phyloP scores from a whole-genome alignment of 1,140 invertebrate species.

The Drosophila pseudoobscura region DNA sequence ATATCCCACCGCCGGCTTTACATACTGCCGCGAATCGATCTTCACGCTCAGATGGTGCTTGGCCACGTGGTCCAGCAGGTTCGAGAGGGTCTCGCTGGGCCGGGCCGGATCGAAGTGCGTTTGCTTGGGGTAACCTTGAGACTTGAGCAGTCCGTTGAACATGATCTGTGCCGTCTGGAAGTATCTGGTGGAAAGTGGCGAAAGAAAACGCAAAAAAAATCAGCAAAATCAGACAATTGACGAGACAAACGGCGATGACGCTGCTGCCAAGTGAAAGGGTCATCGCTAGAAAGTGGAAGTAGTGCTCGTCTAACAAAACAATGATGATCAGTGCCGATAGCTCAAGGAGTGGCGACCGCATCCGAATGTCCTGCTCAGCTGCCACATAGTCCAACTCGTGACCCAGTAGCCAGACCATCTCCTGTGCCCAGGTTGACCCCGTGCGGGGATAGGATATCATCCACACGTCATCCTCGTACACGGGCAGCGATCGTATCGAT shows the following conservation, averaged over 20 bases:
- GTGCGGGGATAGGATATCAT: conserved; percentile 92
- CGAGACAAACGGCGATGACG: conserved; percentile 52
- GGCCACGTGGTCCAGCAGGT: conserved; percentile 87
- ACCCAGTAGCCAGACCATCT: conserved; percentile 93
- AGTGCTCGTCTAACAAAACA: conserved; percentile 49
- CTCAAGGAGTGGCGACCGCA: conserved; percentile 85
- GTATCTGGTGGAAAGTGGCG: conserved; percentile 86
- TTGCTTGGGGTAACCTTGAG: conserved; percentile 89
- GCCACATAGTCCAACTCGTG: conserved; percentile 91
- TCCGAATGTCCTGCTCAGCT: conserved; percentile 88
- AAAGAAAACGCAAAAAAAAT: conserved; percentile 31
- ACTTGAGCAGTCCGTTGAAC: conserved; percentile 89
- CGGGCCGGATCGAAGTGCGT: conserved; percentile 88
- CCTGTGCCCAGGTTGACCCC: conserved; percentile 94
- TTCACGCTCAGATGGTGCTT: conserved; percentile 89
- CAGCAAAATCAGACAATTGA: conserved; percentile 41
- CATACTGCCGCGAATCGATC: conserved; percentile 88
- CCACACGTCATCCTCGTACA: conserved; percentile 90
- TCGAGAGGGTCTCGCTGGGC: conserved; percentile 87
- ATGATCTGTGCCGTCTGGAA: conserved; percentile 88
- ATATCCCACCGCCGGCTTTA: conserved; percentile 89
- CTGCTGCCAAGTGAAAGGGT: conserved; percentile 76
- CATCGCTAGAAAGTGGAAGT: conserved; percentile 74
- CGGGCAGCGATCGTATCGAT: conserved; percentile 87
- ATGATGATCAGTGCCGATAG: conserved; percentile 85